Base-by-base conservation (phyloP, 1,140 invertebrate genomes). In the Reticulitermes speratus region DNA sequence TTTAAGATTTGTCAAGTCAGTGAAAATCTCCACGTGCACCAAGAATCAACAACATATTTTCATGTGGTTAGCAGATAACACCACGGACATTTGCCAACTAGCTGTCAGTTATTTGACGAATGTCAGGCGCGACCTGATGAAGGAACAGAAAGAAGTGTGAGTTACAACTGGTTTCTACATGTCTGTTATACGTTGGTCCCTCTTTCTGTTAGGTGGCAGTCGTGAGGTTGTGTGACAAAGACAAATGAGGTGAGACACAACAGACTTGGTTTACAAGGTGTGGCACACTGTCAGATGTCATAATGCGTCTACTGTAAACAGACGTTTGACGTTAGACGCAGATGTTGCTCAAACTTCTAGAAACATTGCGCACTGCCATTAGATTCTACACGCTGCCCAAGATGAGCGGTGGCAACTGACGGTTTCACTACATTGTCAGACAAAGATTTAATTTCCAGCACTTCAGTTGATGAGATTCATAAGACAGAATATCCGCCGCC, bases 321-420 rank as follows among this genome's bases (percentile, higher is more conserved):
- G 65, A n/a, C n/a, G n/a, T 75, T 75, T 75, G 65, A 75, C 65
- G n/a, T 75, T 75, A 75, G n/a, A 75, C 2, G 65, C 65, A 75
- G 65, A 75, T 75, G 65, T 75, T 30, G n/a, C 65, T 16, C 25
- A 2, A 75, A 75, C 52, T 55, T 55, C 52, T 55, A 16, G 52
- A 55, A 55, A 55, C 25, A 75, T 25, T 19, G 19, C 38, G 38
- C 65, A 75, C 16, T 30, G n/a, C 3, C n/a, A 30, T 75, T 9
- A 55, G 19, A 55, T 5, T 16, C 16, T 55, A 6, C 14, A 75
- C 8, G n/a, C n/a, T 75, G n/a, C 65, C 25, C 65, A 75, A 75
- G 65, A 75, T 9, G 65, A 75, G n/a, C n/a, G 0, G 25, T 9
- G n/a, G 0, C n/a, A 75, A 30, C 6, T 75, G 65, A 75, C 8